A percentile compares a stretch with the other conserved stretches of the same genome.
These are phyloP conservation scores for Timema podura DNA, from an alignment of 2,888 invertebrate genomes.

Conservation along the genomic window DNA sequence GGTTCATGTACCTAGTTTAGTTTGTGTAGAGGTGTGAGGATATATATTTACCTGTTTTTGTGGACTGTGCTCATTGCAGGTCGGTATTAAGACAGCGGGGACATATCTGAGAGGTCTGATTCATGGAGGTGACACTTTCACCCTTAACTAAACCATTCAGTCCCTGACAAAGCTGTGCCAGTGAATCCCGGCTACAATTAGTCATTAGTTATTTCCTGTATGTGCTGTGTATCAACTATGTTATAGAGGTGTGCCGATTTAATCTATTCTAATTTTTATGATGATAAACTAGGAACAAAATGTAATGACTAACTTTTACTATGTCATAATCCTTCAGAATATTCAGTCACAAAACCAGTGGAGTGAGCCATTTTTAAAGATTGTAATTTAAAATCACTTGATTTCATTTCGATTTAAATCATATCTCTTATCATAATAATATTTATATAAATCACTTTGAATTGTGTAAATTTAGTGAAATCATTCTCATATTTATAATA, in stretches of 20 bases:
- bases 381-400: too few relatives aligned
- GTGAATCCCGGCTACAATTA: not conserved
- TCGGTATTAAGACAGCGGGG: slow-evolving; percentile 42
- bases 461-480: too few relatives aligned
- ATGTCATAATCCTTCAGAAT: not conserved
- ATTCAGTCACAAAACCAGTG: too few relatives aligned
- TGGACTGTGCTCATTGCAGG: slow-evolving; percentile 45
- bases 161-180: not conserved
- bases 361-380: too few relatives aligned
- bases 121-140: slow-evolving; percentile 19
- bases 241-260: not conserved
- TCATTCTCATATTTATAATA: too few relatives aligned
- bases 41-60: slow-evolving; percentile 20
- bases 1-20: not conserved
- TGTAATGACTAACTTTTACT: not conserved
- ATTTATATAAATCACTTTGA: too few relatives aligned
- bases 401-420: too few relatives aligned
- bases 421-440: too few relatives aligned
- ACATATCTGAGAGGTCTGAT: slow-evolving; percentile 18
- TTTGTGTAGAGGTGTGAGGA: slow-evolving; percentile 8
- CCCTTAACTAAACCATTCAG: not conserved
- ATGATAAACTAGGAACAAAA: slow-evolving; percentile 2
- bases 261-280: too few relatives aligned
- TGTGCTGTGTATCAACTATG: not conserved
- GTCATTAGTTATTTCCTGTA: slow-evolving; percentile 4